These are phyloP conservation scores for Smittia aterrima DNA, from an alignment of 2,888 invertebrate genomes.

Conservation along the genomic window DNA sequence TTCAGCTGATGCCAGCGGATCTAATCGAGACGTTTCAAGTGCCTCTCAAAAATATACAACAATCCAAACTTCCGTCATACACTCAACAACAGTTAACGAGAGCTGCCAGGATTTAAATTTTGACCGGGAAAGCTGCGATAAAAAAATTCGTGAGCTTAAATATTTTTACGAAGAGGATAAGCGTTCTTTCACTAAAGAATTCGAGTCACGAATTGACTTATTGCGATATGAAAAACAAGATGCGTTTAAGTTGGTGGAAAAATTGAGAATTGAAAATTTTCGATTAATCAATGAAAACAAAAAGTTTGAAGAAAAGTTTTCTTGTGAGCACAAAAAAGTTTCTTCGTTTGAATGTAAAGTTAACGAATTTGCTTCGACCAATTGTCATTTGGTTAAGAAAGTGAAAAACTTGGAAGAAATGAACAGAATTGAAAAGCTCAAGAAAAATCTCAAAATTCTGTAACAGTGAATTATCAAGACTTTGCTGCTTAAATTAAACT, in stretches of 20 bases:
- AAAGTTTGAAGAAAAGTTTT: slow-evolving; percentile 3
- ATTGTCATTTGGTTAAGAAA: slow-evolving; percentile 20
- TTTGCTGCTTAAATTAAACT: background rate
- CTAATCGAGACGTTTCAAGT: background rate
- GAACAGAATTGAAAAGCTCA: background rate
- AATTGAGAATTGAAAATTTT: slow-evolving; percentile 15
- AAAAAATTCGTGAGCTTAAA: slow-evolving; percentile 4
- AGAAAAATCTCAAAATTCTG: background rate
- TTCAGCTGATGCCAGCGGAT: background rate
- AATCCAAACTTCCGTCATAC: background rate
- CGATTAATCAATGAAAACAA: background rate
- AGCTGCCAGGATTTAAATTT: background rate
- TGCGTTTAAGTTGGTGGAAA: slow-evolving; percentile 5
- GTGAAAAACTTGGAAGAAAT: slow-evolving; percentile 3
- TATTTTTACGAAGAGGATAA: slow-evolving; percentile 25
- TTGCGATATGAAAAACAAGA: slow-evolving; percentile 4
- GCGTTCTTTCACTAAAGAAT: background rate
- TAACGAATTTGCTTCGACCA: background rate
- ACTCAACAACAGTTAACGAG: background rate
- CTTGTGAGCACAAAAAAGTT: background rate
- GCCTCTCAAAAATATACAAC: background rate
- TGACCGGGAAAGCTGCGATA: background rate
- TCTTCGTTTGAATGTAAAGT: background rate
- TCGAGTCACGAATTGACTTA: slow-evolving; percentile 12
- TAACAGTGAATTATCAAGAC: background rate